Percentiles rank a stretch among this genome's conserved stretches.
Evolutionary conservation across 2,797 vertebrate genomes (phyloP).

Genomic region (Semotilus atromaculatus): DNA sequence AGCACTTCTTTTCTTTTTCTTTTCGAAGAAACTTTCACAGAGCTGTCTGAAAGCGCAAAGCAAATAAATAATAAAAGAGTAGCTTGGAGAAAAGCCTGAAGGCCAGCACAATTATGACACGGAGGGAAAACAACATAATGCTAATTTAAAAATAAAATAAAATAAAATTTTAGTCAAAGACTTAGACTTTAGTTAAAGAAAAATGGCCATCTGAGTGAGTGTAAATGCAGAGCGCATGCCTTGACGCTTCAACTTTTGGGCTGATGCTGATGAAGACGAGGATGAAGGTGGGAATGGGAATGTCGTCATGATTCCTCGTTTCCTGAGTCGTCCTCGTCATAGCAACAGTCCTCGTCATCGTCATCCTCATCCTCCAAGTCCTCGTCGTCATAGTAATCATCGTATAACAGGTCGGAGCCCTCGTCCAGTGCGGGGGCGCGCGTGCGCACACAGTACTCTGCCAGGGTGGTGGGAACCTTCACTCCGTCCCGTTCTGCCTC

Average conservation of each 20-base stretch:
- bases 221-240: constrained; percentile 58
- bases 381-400: constrained; percentile 93
- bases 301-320: constrained; percentile 90
- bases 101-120: constrained; percentile 30
- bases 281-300: neutral
- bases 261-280: constrained; percentile 41
- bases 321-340: constrained; percentile 92
- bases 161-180: neutral
- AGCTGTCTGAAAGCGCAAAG: neutral
- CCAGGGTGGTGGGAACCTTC: constrained; percentile 93
- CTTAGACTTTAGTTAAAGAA: constrained; percentile 13
- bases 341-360: constrained; percentile 85
- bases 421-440: constrained; percentile 88
- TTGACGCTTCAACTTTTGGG: constrained; percentile 43
- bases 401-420: constrained; percentile 93
- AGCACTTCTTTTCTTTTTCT: neutral
- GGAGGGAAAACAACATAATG: constrained; percentile 12
- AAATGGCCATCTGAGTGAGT: constrained; percentile 42
- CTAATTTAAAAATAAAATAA: constrained; percentile 7
- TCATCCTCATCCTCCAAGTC: constrained; percentile 83
- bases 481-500: constrained; percentile 92
- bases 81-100: constrained; percentile 23
- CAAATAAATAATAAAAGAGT: constrained; percentile 13
- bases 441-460: constrained; percentile 94
- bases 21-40: neutral